A percentile compares a stretch with the other conserved stretches of the same genome.
Evolutionary conservation across 2,888 invertebrate species (phyloP).

Genomic region (Drosophila setosimentum): DNA sequence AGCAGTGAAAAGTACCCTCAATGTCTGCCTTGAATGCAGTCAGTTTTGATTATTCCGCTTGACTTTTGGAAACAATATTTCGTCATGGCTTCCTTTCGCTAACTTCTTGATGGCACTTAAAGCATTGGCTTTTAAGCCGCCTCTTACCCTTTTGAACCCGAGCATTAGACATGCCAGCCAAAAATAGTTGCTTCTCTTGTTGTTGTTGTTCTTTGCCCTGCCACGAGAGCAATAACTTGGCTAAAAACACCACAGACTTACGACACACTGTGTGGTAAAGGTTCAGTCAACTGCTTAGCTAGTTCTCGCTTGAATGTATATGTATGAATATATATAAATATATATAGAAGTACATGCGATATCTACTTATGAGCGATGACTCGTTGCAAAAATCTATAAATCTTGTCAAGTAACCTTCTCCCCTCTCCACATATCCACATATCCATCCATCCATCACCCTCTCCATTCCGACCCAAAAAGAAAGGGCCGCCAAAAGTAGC

Average conservation of each 20-base stretch:
- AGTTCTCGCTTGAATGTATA: constrained; percentile 11
- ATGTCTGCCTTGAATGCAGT: constrained; percentile 30
- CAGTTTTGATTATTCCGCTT: constrained; percentile 33
- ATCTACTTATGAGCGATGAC: constrained; percentile 57
- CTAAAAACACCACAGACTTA: constrained; percentile 28
- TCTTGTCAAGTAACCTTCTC: constrained; percentile 50
- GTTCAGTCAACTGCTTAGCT: constrained; percentile 46
- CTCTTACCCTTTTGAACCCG: constrained; percentile 53
- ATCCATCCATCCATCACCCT: not conserved
- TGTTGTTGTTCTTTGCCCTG: constrained; percentile 7
- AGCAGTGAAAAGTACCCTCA: not conserved
- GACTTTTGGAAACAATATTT: constrained; percentile 45
- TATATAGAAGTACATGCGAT: constrained; percentile 17
- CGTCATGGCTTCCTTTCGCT: constrained; percentile 43
- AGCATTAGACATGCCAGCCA: constrained; percentile 51
- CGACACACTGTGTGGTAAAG: constrained; percentile 27
- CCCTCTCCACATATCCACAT: not conserved
- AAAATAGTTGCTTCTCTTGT: constrained; percentile 42
- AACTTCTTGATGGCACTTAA: constrained; percentile 58
- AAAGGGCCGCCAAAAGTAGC: constrained; percentile 20
- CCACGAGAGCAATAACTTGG: constrained; percentile 41
- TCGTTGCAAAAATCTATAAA: constrained; percentile 69
- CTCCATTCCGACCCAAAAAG: not conserved
- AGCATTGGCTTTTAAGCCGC: constrained; percentile 40
- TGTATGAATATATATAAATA: constrained; percentile 8